Conservation (phyloP, 2,797 vertebrate genomes). For the Muscicapa striata region DNA sequence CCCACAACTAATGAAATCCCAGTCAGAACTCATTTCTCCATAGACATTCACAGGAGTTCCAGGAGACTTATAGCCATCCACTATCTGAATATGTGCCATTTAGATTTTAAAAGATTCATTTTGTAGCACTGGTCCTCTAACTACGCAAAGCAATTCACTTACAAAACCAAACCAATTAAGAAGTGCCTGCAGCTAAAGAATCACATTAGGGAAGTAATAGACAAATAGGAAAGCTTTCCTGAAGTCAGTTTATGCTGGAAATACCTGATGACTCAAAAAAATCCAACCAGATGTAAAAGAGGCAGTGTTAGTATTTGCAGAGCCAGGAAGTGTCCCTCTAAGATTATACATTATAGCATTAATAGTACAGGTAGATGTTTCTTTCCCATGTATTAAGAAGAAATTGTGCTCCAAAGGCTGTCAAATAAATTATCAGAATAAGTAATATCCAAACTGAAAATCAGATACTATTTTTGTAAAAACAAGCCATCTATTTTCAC, state of each 20-base stretch:
- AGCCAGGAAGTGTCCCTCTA: background rate
- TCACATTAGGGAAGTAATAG: background rate
- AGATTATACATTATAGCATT: background rate
- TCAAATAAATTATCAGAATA: background rate
- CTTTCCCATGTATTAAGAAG: background rate
- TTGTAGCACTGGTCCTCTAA: background rate
- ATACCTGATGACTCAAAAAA: background rate
- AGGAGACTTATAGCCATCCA: background rate
- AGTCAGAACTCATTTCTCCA: background rate
- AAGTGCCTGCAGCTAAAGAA: constrained; percentile 9
- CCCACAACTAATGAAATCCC: background rate
- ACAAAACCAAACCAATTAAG: constrained; percentile 33
- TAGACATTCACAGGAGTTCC: background rate
- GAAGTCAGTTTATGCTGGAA: background rate
- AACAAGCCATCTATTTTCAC: background rate
- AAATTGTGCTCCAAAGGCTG: background rate
- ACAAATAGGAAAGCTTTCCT: background rate
- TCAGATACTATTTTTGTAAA: background rate
- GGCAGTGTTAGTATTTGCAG: background rate
- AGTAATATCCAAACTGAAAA: background rate
- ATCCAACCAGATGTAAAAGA: background rate
- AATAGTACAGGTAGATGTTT: background rate
- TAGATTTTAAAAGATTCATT: background rate
- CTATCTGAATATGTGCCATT: background rate
- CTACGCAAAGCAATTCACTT: background rate